Evolutionary conservation across 2,797 vertebrate species (phyloP), one percentile per base, ranked within the genome.

Genomic region (Acrossocheilus wenchowensis): DNA sequence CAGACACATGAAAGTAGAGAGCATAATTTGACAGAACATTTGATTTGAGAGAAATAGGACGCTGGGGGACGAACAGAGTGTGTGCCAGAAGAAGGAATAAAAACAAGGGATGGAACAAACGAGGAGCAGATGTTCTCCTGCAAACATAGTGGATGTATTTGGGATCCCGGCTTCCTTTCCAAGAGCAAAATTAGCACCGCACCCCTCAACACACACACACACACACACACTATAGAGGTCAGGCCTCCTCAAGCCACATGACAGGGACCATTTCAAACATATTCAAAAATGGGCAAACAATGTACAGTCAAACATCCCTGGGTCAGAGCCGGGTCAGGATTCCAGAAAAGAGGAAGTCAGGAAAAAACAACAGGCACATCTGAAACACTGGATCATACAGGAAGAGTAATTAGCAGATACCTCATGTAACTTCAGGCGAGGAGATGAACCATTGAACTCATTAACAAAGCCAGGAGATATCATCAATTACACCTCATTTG

Each of bases 71-170:
- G 83, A 85, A 83, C 84, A 83, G 87, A 90, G 91, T 89, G 90
- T 90, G 91, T 89, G 91, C 85, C 86, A 90, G 72, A 89, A 85
- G 78, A 90, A 89, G 87, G 71, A 90, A 91, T 87, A 89, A 92
- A 93, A 94, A 94, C 90, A 93, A 93, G 86, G 78, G 85, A 71
- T 81, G 81, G 81, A 93, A 90, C 90, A 92, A 94, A 95, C 36
- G 84, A 94, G 92, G 87, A 94, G 92, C 95, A 95, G 94, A 95
- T 95, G 94, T 94, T 94, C 88, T 90, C 83, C 81, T 79, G 39
- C 85, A 91, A 90, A 91, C 91, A 90, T 69, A 88, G 88, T 82
- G 81, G 86, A 88, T 88, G 86, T 83, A 89, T 87, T 82, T 89
- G 87, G 85, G 87, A 90, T 90, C 88, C 84, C 57, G 30, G 83